Conservation (phyloP, 2,888 invertebrate species). For the Leucania comma region DNA sequence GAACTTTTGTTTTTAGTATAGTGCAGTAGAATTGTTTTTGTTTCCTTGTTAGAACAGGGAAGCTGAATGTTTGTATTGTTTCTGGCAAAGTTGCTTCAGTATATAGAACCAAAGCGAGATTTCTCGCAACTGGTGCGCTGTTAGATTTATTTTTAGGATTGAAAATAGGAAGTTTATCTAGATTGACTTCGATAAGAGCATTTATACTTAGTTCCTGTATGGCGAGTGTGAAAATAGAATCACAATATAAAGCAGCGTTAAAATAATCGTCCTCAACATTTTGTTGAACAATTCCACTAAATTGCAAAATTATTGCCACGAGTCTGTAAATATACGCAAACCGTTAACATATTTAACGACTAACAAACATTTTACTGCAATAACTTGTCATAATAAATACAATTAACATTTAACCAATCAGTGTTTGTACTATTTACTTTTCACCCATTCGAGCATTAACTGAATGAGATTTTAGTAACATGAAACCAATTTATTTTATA, state of each 20-base stretch:
- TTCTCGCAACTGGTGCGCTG: slow-evolving; percentile 6
- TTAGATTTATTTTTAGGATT: not conserved
- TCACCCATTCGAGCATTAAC: slow-evolving; percentile 35
- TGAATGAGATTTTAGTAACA: slow-evolving; percentile 50
- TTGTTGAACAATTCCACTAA: not conserved
- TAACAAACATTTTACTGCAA: slow-evolving; percentile 20
- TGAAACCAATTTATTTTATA: slow-evolving; percentile 45
- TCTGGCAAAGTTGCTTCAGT: slow-evolving; percentile 17
- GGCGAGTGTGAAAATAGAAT: not conserved
- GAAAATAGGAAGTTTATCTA: not conserved
- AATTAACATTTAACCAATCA: slow-evolving; percentile 41
- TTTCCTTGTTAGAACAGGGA: slow-evolving; percentile 16
- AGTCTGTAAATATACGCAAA: slow-evolving; percentile 19
- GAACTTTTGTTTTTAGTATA: not conserved
- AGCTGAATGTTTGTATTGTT: slow-evolving; percentile 17
- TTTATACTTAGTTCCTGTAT: not conserved
- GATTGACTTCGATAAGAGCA: not conserved
- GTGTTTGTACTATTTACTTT: slow-evolving; percentile 28
- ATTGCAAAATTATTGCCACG: slow-evolving; percentile 11
- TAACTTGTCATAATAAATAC: slow-evolving; percentile 41
- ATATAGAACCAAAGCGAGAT: slow-evolving; percentile 8
- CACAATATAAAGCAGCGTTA: not conserved
- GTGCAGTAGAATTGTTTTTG: slow-evolving; percentile 3
- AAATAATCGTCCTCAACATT: not conserved
- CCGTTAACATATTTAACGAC: slow-evolving; percentile 36